These are phyloP conservation scores for Drosophila putrida DNA, from an alignment of 2,888 invertebrate genomes.

Conservation along the genomic window DNA sequence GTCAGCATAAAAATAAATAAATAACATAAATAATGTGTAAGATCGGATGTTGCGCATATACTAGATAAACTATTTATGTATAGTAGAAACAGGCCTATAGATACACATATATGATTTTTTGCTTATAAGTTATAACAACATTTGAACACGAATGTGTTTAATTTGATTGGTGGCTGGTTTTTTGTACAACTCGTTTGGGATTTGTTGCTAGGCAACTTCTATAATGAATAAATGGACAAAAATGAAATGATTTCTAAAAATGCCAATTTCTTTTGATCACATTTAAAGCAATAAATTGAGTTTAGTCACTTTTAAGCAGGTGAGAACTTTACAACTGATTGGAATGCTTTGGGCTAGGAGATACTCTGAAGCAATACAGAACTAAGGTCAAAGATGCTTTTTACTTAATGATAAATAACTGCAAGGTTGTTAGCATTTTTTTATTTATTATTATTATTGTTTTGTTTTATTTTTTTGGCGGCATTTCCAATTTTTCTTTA, in stretches of 20 bases:
- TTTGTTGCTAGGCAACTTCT: conserved; percentile 32
- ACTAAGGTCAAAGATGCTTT: not conserved
- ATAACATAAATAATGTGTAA: conserved; percentile 30
- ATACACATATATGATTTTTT: not conserved
- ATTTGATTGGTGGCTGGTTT: conserved; percentile 22
- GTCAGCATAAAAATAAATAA: conserved; percentile 7
- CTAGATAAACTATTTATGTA: not conserved
- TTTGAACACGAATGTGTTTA: not conserved
- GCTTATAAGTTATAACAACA: not conserved
- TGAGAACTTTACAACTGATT: conserved; percentile 1
- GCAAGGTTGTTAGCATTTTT: not conserved
- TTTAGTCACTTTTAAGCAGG: not conserved
- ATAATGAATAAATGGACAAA: conserved; percentile 8
- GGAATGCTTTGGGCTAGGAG: not conserved
- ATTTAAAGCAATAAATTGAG: not conserved
- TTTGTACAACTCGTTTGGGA: conserved; percentile 51
- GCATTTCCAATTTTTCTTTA: not conserved
- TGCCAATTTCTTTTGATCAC: conserved; percentile 9
- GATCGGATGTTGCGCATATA: conserved; percentile 39
- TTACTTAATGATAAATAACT: not conserved
- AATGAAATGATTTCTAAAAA: conserved; percentile 7
- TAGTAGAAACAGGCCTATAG: conserved; percentile 17
- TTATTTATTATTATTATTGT: not conserved
- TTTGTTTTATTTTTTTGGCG: too few species aligned
- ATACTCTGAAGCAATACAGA: not conserved